phyloP scores from a whole-genome alignment of 2,113 vertebrate genomes.

The Redunca redunca region DNA sequence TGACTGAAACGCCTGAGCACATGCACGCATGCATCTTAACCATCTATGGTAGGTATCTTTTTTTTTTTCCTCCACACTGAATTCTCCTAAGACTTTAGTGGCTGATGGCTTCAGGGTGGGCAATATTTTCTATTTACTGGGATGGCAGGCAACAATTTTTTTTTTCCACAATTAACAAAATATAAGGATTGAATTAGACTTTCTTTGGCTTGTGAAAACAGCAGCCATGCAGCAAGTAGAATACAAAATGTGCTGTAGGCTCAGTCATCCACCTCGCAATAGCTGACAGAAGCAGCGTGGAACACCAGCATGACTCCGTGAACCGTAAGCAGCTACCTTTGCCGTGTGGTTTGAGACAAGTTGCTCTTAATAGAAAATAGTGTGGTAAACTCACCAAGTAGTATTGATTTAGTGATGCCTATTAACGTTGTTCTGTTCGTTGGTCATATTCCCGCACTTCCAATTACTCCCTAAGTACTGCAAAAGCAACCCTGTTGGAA shows the following conservation, averaged over 20 bases:
- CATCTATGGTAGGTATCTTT: neutral
- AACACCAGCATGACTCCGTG: neutral
- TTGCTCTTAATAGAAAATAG: neutral
- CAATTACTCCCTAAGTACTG: neutral
- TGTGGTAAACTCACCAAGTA: neutral
- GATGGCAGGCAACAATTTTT: neutral
- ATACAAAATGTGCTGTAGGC: neutral
- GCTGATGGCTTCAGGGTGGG: neutral
- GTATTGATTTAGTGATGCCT: neutral
- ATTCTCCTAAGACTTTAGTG: neutral
- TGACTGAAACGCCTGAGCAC: neutral
- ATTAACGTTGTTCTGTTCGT: neutral
- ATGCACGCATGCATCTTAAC: rapidly evolving
- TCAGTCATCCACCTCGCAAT: neutral
- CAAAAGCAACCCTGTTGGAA: constrained; percentile 26
- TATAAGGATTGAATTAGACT: neutral
- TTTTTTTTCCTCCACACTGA: neutral
- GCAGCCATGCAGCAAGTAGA: neutral
- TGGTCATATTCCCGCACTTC: neutral
- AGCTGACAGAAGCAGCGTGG: neutral
- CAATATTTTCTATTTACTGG: neutral
- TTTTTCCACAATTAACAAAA: neutral
- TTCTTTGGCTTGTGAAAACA: neutral
- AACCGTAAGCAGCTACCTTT: neutral
- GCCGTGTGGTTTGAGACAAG: neutral